Conservation (phyloP, 1,140 invertebrate species). For the Eubasilissa regina region DNA sequence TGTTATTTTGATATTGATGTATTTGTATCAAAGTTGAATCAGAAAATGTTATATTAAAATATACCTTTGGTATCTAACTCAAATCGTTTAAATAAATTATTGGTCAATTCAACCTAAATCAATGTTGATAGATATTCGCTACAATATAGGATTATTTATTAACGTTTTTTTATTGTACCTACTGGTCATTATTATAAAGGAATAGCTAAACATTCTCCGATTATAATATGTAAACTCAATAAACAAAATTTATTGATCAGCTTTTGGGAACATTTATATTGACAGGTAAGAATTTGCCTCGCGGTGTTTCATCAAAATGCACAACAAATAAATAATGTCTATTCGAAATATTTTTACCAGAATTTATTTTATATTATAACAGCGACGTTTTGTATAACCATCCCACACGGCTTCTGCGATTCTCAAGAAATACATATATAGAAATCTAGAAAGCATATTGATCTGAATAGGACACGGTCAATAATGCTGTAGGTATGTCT, state of each 20-base stretch:
- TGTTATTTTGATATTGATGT: too few species aligned
- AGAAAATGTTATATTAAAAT: too few species aligned
- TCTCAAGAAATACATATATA: constrained; percentile 2
- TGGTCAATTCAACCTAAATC: background rate
- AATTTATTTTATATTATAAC: constrained; percentile 5
- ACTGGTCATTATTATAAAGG: background rate
- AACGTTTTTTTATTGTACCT: constrained; percentile 3
- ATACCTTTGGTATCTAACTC: too few species aligned
- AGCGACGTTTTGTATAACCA: constrained; percentile 1
- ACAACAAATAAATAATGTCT: constrained; percentile 30
- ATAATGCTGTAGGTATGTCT: background rate
- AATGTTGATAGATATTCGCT: background rate
- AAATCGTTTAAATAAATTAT: constrained; percentile 5
- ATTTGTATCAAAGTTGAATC: too few species aligned
- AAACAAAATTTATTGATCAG: constrained; percentile 37
- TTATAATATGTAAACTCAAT: constrained; percentile 37
- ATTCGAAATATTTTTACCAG: constrained; percentile 23
- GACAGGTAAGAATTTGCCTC: constrained; percentile 33
- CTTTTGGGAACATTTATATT: constrained; percentile 20
- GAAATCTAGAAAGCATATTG: background rate
- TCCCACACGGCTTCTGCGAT: constrained; percentile 17
- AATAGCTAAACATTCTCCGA: constrained; percentile 10
- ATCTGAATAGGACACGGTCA: constrained; percentile 14
- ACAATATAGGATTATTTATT: constrained; percentile 11
- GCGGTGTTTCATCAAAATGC: constrained; percentile 31